Evolutionary conservation across 23 tunicate genomes (phyloP), one percentile per base, ranked within the genome.

Genomic region (Trididemnum miniatum): DNA sequence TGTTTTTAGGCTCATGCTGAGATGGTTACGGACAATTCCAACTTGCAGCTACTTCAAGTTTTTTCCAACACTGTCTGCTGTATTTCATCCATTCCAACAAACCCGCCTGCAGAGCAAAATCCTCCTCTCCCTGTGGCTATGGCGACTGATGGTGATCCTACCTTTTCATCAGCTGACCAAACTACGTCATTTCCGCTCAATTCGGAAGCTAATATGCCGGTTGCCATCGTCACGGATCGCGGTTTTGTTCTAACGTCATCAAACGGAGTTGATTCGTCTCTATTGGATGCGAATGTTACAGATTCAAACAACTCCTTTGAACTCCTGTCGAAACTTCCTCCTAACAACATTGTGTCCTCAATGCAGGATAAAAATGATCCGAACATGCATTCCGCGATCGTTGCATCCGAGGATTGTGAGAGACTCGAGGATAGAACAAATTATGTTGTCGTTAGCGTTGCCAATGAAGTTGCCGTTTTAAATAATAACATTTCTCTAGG

Each of bases 311-410:
- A 31, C 7, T 5, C 9, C n/a, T n/a, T 62, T 62, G 75, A 25
- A 28, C 22, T 32, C 39, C n/a, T 69, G 7, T 69, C 75, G 7
- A 69, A 29, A 32, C 9, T 69, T 5, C 71, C 71, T 63, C 27
- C 28, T 22, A 5, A 15, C 25, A 20, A n/a, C 76, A 5, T n/a
- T n/a, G n/a, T n/a, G n/a, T n/a, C n/a, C n/a, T 26, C 35, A 7
- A 15, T 74, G 9, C 31, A 29, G 7, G 82, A 57, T 22, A 20
- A 9, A 15, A 78, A 34, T 37, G 82, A 78, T 27, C 82, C 71
- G 20, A 57, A 71, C 71, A 82, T 82, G 86, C 86, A 82, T 32
- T 82, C 86, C 20, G 79, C 71, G 49, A 71, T 82, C 33, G 79
- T 82, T 35, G 79, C 86, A 1, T 30, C 59, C 26, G 79, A 82